Percentiles rank a stretch among this genome's conserved stretches.
phyloP scores from a whole-genome alignment of 2,888 invertebrate genomes.

The Hydrotaea cyrtoneurina region DNA sequence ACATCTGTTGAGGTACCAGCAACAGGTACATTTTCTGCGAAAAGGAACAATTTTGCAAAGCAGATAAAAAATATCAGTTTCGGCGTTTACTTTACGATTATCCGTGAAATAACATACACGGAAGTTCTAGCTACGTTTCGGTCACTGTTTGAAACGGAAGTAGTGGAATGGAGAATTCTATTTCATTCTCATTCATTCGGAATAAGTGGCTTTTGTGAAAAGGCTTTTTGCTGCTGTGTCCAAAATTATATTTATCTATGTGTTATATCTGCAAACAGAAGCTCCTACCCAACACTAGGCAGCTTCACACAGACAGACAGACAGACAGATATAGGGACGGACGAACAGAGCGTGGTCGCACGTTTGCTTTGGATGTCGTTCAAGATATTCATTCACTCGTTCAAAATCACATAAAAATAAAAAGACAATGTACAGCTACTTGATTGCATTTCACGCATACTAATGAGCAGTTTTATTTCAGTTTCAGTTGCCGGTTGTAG shows the following conservation, averaged over 20 bases:
- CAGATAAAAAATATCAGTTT: not conserved
- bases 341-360: not conserved
- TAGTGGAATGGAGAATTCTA: not conserved
- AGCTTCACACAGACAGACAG: slow-evolving; percentile 19
- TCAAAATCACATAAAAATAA: slow-evolving; percentile 12
- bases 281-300: slow-evolving; percentile 51
- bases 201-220: not conserved
- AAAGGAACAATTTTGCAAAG: not conserved
- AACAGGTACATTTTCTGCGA: slow-evolving; percentile 51
- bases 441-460: slow-evolving; percentile 66
- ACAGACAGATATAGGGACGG: not conserved
- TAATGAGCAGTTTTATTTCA: slow-evolving; percentile 58
- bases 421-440: slow-evolving; percentile 60
- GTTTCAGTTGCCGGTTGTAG: not conserved
- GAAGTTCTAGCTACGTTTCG: not conserved
- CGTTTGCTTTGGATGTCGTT: no score
- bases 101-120: not conserved
- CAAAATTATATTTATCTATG: slow-evolving; percentile 1
- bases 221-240: not conserved
- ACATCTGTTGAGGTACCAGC: slow-evolving; percentile 48
- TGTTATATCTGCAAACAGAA: slow-evolving; percentile 54
- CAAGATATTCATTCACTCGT: not conserved
- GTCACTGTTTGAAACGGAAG: slow-evolving; percentile 14
- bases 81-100: not conserved
- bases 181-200: no score